Evolutionary conservation across 1,140 invertebrate species (phyloP).

Genomic region (Tyrophagus putrescentiae): DNA sequence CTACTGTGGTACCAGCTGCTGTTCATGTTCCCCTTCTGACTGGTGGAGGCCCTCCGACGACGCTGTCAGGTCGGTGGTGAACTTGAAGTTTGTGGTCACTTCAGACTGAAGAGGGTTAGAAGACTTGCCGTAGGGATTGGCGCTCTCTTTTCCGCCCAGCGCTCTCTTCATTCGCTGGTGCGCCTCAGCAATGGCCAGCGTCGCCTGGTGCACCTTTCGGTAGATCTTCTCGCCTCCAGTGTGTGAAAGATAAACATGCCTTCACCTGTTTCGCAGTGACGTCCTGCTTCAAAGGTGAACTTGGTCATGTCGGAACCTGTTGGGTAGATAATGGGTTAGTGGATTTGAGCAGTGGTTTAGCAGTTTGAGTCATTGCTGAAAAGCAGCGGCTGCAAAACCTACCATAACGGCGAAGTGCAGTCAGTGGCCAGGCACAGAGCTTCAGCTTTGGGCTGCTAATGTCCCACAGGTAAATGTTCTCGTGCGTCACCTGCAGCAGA

Average conservation of each 20-base stretch:
- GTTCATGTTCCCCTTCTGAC: too few relatives aligned
- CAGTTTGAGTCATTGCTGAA: neutral
- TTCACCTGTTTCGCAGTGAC: constrained; percentile 32
- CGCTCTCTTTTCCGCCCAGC: too few relatives aligned
- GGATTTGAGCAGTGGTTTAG: neutral
- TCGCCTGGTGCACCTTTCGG: constrained; percentile 32
- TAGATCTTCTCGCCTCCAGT: constrained; percentile 32
- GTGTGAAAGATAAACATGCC: constrained; percentile 33
- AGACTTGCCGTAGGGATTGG: too few relatives aligned
- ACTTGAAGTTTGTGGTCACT: too few relatives aligned
- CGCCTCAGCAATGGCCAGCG: constrained; percentile 31
- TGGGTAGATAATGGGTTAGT: neutral
- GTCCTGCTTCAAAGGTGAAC: constrained; percentile 33
- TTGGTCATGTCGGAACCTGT: constrained; percentile 29
- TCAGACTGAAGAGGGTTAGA: too few relatives aligned
- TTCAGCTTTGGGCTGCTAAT: constrained; percentile 28
- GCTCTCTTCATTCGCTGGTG: constrained; percentile 27
- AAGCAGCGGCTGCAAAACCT: constrained; percentile 2
- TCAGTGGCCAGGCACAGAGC: constrained; percentile 31
- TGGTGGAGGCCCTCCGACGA: too few relatives aligned
- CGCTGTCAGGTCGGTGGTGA: too few relatives aligned
- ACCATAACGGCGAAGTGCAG: constrained; percentile 31
- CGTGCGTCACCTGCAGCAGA: constrained; percentile 31
- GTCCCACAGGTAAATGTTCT: constrained; percentile 32
- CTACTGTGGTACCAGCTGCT: too few relatives aligned